A percentile compares a stretch with the other conserved stretches of the same genome.
phyloP scores from a whole-genome alignment of 1,140 invertebrate species.

The Scaptomyza montana region DNA sequence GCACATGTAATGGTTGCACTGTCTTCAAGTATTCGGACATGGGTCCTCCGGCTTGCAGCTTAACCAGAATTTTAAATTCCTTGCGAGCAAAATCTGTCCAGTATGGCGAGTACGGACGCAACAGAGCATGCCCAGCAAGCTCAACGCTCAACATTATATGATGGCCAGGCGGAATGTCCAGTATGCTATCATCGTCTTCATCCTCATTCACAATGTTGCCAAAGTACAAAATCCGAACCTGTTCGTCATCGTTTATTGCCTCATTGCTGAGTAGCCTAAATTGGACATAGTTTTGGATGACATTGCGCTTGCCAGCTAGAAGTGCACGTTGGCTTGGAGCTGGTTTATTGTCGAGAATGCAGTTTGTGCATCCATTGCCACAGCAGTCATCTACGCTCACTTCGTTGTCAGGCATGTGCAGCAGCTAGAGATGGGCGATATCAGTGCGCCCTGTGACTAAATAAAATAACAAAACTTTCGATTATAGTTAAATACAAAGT shows the following conservation, averaged over 20 bases:
- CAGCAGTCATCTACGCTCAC: slow-evolving; percentile 66
- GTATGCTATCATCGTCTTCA: slow-evolving; percentile 31
- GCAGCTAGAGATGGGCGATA: slow-evolving; percentile 23
- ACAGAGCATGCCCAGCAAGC: slow-evolving; percentile 1
- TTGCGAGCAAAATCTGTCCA: slow-evolving; percentile 60
- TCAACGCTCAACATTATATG: slow-evolving; percentile 72
- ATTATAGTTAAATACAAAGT: too few relatives aligned
- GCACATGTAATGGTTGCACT: slow-evolving; percentile 41
- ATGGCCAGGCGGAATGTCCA: slow-evolving; percentile 73
- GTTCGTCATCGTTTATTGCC: slow-evolving; percentile 11
- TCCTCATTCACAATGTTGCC: background rate
- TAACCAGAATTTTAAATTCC: slow-evolving; percentile 76
- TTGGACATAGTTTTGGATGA: slow-evolving; percentile 54
- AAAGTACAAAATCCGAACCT: slow-evolving; percentile 65
- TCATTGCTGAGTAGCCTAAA: slow-evolving; percentile 53
- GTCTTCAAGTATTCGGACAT: slow-evolving; percentile 62
- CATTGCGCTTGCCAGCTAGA: slow-evolving; percentile 60
- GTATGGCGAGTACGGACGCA: slow-evolving; percentile 78
- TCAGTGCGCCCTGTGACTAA: background rate
- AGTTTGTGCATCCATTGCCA: slow-evolving; percentile 80
- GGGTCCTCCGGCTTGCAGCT: slow-evolving; percentile 55
- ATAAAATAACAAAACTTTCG: background rate
- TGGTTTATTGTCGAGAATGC: slow-evolving; percentile 70
- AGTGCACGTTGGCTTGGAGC: slow-evolving; percentile 44
- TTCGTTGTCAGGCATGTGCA: slow-evolving; percentile 16